phyloP scores from a whole-genome alignment of 2,113 vertebrate genomes.

The Agelaius tricolor region DNA sequence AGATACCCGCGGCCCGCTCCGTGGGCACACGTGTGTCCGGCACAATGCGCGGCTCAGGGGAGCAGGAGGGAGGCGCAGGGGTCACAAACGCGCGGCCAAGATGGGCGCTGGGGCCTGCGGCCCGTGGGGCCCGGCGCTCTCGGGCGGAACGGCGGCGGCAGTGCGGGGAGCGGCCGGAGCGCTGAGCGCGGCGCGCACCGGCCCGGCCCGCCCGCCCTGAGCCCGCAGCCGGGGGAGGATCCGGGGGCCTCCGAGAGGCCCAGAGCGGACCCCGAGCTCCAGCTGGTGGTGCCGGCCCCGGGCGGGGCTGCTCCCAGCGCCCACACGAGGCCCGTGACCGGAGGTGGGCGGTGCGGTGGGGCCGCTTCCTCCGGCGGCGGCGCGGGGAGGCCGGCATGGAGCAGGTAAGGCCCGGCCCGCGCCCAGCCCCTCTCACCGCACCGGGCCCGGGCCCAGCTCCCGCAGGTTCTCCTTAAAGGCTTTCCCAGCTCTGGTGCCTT shows the following conservation, averaged over 20 bases:
- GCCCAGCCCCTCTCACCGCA: too few species aligned
- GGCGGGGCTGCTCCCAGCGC: neutral
- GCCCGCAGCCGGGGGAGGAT: rapidly evolving
- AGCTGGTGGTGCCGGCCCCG: rapidly evolving
- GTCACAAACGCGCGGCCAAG: rapidly evolving
- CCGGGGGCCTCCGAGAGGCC: too few species aligned
- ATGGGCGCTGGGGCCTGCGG: rapidly evolving
- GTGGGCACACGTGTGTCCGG: neutral
- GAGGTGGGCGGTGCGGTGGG: neutral
- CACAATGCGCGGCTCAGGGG: rapidly evolving
- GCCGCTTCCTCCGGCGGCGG: neutral
- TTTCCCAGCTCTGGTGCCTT: neutral
- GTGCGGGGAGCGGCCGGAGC: neutral
- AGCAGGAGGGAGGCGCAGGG: too few species aligned
- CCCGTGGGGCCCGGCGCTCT: too few species aligned
- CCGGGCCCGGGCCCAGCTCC: neutral
- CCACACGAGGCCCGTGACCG: neutral
- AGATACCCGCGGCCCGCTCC: neutral
- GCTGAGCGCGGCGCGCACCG: neutral
- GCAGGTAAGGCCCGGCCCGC: neutral
- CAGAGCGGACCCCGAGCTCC: too few species aligned
- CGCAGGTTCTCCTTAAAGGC: rapidly evolving
- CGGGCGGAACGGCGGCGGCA: neutral
- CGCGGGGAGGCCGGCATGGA: neutral
- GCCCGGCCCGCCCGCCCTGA: rapidly evolving